phyloP scores from a whole-genome alignment of 92 coral and sea anemone species.

The Zoanthus sansibaricus region DNA sequence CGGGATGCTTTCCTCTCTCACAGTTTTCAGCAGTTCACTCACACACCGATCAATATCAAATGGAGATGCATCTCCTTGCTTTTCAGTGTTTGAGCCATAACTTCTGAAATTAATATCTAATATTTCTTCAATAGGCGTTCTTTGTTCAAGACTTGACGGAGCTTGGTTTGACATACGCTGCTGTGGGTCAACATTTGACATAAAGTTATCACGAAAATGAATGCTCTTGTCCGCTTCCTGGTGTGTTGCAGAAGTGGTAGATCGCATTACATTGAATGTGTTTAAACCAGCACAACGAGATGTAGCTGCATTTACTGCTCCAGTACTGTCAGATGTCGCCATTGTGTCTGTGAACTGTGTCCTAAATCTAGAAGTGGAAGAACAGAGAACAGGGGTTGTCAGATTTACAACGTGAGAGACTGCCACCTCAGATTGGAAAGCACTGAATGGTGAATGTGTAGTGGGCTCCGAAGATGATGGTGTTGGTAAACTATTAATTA shows the following conservation, averaged over 20 bases:
- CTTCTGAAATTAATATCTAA: constrained; percentile 5
- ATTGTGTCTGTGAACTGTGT: background rate
- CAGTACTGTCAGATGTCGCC: background rate
- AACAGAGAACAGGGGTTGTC: background rate
- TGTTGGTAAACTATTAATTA: constrained; percentile 22
- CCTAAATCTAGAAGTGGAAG: background rate
- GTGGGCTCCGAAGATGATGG: background rate
- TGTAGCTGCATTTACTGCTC: background rate
- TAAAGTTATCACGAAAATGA: background rate
- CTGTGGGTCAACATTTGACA: background rate
- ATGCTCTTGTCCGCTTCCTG: background rate
- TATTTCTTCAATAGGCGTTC: constrained; percentile 15
- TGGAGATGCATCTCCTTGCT: background rate
- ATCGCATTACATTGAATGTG: background rate
- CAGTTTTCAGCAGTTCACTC: background rate
- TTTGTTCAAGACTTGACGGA: background rate
- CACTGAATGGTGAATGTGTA: background rate
- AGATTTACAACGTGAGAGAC: constrained; percentile 1
- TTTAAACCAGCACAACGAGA: background rate
- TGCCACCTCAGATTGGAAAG: background rate
- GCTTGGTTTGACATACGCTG: background rate
- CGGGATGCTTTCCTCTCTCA: too few species aligned
- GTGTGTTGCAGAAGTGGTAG: background rate
- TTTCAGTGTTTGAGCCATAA: background rate
- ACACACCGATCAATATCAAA: constrained; percentile 26